These are phyloP conservation scores for Xerus rutilus DNA, from an alignment of 2,797 vertebrate species.

Conservation along the genomic window DNA sequence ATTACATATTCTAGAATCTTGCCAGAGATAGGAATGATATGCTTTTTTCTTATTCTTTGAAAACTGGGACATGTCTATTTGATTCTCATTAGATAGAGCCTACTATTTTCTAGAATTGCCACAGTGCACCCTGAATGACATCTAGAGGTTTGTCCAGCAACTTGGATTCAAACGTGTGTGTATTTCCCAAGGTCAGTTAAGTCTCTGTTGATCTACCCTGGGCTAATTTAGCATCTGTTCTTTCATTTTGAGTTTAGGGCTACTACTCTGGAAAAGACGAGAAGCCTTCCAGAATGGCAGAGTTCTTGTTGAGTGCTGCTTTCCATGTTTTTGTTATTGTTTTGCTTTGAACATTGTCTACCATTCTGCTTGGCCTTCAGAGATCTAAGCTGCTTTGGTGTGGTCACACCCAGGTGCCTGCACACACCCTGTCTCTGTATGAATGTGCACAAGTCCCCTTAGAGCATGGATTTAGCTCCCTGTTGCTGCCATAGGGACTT, in stretches of 20 bases:
- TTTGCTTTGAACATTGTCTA: background rate
- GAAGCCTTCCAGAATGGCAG: background rate
- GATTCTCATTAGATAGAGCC: background rate
- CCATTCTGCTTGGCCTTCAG: background rate
- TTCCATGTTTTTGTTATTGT: background rate
- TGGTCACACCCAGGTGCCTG: background rate
- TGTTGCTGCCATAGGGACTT: background rate
- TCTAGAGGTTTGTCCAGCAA: background rate
- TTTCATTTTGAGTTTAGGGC: conserved; percentile 13
- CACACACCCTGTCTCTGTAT: background rate
- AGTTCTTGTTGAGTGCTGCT: background rate
- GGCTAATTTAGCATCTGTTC: background rate
- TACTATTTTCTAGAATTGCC: background rate
- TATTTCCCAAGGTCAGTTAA: background rate
- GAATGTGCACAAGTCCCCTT: too few relatives aligned
- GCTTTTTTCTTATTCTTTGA: background rate
- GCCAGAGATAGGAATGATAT: background rate
- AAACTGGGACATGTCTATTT: background rate
- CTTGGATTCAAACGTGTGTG: background rate
- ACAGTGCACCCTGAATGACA: background rate
- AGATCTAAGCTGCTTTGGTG: background rate
- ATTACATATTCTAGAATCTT: conserved; percentile 1
- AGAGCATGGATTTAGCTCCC: background rate
- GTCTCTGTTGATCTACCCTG: background rate
- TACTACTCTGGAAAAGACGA: background rate